phyloP scores from a whole-genome alignment of 2,797 vertebrate species.

The Hirundo rustica region DNA sequence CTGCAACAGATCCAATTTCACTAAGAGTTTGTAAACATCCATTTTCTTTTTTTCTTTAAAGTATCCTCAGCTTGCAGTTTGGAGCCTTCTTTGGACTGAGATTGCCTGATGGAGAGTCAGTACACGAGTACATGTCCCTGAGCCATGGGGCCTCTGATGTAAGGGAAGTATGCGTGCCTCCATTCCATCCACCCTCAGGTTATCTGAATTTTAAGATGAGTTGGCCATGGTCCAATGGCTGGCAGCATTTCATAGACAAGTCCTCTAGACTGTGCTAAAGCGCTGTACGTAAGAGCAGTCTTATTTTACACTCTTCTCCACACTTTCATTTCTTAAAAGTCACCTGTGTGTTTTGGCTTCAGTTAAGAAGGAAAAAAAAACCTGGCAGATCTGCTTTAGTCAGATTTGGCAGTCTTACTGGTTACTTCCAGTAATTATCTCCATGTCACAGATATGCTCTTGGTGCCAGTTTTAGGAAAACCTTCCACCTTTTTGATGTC shows the following conservation, averaged over 20 bases:
- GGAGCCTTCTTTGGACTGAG: not conserved
- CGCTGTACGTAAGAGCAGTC: not conserved
- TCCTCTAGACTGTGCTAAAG: conserved; percentile 29
- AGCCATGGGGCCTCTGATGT: not conserved
- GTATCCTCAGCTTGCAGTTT: not conserved
- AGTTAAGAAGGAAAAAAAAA: not conserved
- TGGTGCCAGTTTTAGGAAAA: conserved; percentile 22
- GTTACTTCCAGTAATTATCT: conserved; percentile 71
- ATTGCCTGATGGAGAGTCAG: not conserved
- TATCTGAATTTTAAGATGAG: not conserved
- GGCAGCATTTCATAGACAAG: conserved; percentile 17
- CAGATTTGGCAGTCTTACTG: conserved; percentile 22
- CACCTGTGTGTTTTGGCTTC: conserved; percentile 74
- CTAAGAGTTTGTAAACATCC: not conserved
- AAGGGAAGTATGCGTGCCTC: not conserved
- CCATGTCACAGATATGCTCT: not conserved
- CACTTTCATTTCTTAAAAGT: conserved; percentile 40
- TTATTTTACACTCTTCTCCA: conserved; percentile 17
- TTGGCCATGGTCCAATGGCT: not conserved
- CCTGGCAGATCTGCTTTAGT: conserved; percentile 41
- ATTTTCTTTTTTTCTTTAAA: not conserved
- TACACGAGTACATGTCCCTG: not conserved
- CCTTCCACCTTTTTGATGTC: conserved; percentile 20
- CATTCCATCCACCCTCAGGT: not conserved
- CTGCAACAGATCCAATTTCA: not conserved